A percentile compares a stretch with the other conserved stretches of the same genome.
Evolutionary conservation across 1,140 invertebrate species (phyloP).

Genomic region (Whitmania pigra): DNA sequence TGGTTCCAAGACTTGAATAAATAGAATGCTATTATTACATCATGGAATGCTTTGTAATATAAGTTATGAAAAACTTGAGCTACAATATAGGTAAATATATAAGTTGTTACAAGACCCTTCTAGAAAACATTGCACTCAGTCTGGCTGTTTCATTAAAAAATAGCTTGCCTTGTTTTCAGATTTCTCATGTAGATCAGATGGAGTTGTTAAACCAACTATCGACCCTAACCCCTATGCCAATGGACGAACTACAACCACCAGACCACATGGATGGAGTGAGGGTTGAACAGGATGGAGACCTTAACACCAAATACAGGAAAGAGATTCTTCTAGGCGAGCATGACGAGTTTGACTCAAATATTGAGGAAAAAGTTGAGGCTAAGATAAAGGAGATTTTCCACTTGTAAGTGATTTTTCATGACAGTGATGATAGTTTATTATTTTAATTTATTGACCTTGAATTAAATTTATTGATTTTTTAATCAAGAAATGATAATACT

Average conservation of each 20-base stretch:
- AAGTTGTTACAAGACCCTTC: too few species aligned
- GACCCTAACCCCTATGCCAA: constrained; percentile 3
- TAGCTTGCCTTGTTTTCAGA: too few species aligned
- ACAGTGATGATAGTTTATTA: not conserved
- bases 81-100: too few species aligned
- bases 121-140: too few species aligned
- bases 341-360: constrained; percentile 14
- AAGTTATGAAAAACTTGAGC: too few species aligned
- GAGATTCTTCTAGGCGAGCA: constrained; percentile 38
- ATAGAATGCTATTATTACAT: too few species aligned
- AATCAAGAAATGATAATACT: not conserved
- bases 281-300: constrained; percentile 40
- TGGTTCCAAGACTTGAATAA: too few species aligned
- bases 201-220: not conserved
- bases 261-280: constrained; percentile 40
- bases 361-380: not conserved
- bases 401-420: not conserved
- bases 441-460: not conserved
- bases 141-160: too few species aligned
- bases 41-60: too few species aligned
- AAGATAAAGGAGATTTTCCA: constrained; percentile 12
- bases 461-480: not conserved
- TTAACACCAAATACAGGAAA: constrained; percentile 40
- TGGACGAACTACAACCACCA: constrained; percentile 32
- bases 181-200: not conserved